Percentiles rank a stretch among this genome's conserved stretches.
Conservation (phyloP, 2,797 vertebrate species). For the Mormyrops attenuatus region DNA sequence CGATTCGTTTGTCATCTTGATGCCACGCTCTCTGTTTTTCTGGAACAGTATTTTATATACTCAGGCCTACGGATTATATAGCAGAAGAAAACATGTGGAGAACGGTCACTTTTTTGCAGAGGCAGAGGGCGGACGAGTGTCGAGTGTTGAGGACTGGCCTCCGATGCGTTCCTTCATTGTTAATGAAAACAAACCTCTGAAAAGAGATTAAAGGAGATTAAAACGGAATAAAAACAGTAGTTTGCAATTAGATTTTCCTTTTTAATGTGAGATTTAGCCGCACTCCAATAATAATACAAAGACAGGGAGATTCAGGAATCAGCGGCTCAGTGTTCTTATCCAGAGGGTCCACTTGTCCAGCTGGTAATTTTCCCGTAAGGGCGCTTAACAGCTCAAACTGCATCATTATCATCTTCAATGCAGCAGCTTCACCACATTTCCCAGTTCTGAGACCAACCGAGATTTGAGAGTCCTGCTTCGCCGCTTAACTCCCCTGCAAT, state of each 20-base stretch:
- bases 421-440: neutral
- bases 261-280: slow-evolving; percentile 1
- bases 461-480: neutral
- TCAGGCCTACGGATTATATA: neutral
- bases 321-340: neutral
- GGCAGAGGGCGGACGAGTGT: neutral
- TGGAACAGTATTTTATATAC: neutral
- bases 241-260: neutral
- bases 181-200: neutral
- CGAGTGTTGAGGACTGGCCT: neutral
- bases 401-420: slow-evolving; percentile 5
- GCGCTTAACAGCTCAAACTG: slow-evolving; percentile 10
- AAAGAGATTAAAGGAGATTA: slow-evolving; percentile 6
- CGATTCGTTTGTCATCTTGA: neutral
- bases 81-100: neutral
- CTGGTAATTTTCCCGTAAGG: slow-evolving; percentile 4
- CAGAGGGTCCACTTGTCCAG: slow-evolving; percentile 13
- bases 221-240: slow-evolving; percentile 1
- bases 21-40: neutral
- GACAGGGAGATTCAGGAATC: neutral
- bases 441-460: neutral
- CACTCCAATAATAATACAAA: neutral
- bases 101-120: too few relatives aligned
- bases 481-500: slow-evolving; percentile 3
- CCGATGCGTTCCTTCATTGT: neutral